Evolutionary conservation across 2,113 vertebrate genomes (phyloP).

Genomic region (Carassius carassius): DNA sequence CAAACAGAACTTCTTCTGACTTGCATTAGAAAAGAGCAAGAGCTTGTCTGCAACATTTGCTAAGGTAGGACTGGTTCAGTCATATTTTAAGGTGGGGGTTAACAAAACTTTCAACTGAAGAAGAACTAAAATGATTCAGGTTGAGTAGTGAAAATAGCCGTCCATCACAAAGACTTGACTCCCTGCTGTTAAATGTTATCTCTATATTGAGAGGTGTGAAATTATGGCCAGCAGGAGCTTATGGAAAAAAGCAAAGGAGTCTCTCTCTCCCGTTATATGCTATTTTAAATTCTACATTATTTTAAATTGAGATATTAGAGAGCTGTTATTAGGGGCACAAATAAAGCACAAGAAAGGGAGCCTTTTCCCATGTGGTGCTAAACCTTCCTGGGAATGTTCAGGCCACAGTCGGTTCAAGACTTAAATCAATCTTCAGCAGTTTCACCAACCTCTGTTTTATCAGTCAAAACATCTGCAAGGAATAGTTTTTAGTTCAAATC

Average conservation of each 20-base stretch:
- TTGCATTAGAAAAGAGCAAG: too few relatives aligned
- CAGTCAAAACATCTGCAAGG: background rate
- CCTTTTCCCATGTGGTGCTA: background rate
- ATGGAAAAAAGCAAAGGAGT: background rate
- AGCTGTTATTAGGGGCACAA: too few relatives aligned
- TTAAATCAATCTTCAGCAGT: background rate
- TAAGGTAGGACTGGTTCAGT: too few relatives aligned
- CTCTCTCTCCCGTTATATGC: background rate
- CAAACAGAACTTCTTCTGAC: background rate
- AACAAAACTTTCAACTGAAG: too few relatives aligned
- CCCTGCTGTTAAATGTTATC: background rate
- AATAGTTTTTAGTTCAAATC: background rate
- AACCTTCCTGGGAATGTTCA: background rate
- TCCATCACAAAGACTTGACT: background rate
- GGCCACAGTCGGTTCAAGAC: background rate
- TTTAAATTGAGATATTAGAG: background rate
- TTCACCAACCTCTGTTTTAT: background rate
- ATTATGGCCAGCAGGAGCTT: conserved; percentile 10
- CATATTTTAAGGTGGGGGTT: too few relatives aligned
- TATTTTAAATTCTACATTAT: background rate
- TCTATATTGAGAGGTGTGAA: conserved; percentile 5
- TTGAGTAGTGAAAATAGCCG: conserved; percentile 17
- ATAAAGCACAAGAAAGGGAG: too few relatives aligned
- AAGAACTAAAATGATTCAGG: background rate
- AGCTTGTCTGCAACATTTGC: too few relatives aligned